Evolutionary conservation across 1,140 invertebrate species (phyloP).

Genomic region (Stenopsyche tienmushanensis): DNA sequence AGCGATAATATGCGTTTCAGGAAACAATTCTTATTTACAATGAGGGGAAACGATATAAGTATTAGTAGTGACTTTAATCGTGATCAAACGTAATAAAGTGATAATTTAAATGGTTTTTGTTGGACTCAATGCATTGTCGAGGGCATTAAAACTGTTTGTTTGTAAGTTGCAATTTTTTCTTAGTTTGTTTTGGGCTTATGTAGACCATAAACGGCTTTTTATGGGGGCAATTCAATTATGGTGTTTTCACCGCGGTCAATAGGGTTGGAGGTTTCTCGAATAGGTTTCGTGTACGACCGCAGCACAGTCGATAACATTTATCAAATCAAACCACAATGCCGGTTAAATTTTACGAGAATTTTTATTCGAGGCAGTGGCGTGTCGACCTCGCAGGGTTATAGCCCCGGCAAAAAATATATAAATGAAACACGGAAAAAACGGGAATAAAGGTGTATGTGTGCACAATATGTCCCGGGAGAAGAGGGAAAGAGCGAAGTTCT

Average conservation of each 20-base stretch:
- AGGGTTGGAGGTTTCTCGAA: background rate
- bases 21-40: too few relatives aligned
- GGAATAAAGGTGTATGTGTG: background rate
- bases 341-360: constrained; percentile 19
- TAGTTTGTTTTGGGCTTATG: too few relatives aligned
- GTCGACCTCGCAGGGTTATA: background rate
- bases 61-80: too few relatives aligned
- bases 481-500: background rate
- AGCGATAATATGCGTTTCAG: too few relatives aligned
- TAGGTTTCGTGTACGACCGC: background rate
- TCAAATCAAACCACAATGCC: constrained; percentile 6
- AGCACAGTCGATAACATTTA: constrained; percentile 3
- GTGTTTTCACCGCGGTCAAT: background rate
- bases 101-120: too few relatives aligned
- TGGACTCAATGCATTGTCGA: too few relatives aligned
- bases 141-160: too few relatives aligned
- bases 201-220: too few relatives aligned
- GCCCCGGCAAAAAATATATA: background rate
- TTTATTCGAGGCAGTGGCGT: background rate
- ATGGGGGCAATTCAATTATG: constrained; percentile 22
- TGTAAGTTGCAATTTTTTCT: too few relatives aligned
- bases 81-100: too few relatives aligned
- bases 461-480: background rate
- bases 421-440: background rate
- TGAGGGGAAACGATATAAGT: too few relatives aligned